phyloP scores from a whole-genome alignment of 2,113 vertebrate genomes.

The Dicaeum eximium region DNA sequence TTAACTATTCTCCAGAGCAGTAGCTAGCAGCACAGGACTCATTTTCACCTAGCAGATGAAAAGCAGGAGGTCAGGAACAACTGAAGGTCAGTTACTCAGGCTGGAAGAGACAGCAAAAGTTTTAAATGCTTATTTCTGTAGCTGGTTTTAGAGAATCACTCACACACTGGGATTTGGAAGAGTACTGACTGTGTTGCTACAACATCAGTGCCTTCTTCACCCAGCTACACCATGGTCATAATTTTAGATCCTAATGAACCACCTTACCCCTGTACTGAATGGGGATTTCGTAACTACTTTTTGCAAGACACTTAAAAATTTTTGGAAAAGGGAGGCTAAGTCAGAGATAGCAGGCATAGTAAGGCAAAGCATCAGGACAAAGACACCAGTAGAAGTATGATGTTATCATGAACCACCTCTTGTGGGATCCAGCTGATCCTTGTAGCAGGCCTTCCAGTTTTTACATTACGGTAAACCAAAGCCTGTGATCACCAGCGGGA shows the following conservation, averaged over 20 bases:
- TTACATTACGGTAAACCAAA: neutral
- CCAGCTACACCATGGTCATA: fast-evolving
- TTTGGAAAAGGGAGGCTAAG: neutral
- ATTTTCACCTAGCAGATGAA: neutral
- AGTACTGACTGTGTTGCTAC: neutral
- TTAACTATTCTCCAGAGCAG: neutral
- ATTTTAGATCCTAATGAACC: neutral
- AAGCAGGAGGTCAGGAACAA: neutral
- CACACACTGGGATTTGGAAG: neutral
- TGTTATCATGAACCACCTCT: neutral
- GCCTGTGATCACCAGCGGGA: neutral
- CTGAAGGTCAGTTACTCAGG: neutral
- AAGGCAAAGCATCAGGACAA: neutral
- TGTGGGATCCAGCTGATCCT: neutral
- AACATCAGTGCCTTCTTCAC: neutral
- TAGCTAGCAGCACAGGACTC: neutral
- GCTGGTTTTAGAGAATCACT: neutral
- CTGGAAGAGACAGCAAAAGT: neutral
- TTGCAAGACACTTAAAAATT: neutral
- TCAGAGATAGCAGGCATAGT: neutral
- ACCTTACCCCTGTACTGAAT: neutral
- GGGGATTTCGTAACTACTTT: neutral
- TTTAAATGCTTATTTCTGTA: neutral
- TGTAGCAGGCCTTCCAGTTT: neutral
- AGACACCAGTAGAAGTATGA: neutral